Base-by-base conservation (phyloP, 2,113 vertebrate species). In the Malaclemys terrapin region DNA sequence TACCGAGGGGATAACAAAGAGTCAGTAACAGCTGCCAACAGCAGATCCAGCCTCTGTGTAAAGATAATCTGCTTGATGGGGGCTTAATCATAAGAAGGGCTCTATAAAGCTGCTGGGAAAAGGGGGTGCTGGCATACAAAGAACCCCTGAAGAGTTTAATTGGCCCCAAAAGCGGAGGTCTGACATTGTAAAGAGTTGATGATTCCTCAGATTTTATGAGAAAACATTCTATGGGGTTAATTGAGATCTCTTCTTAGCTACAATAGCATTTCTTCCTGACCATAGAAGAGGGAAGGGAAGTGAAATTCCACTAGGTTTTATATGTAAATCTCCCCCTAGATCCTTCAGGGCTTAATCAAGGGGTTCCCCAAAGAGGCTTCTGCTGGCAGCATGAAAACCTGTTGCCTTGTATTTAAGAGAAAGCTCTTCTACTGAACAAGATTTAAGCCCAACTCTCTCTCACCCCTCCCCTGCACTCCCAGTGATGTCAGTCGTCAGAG, bases 41-140 rank as follows among this genome's bases (percentile, higher is more conserved):
- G 89, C 96, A 97, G 94, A 97, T 95, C 83, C 84, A 96, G 95
- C 82, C 80, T 95, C 96, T 97, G 82, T 97, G 94, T 93, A 96
- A 96, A 93, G 97, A 97, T 97, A 97, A 97, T 97, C 96, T 97
- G 96, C 94, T 96, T 14, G 90, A 95, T 93, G 90, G 96, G 94
- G 87, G 88, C 91, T 97, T 98, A 98, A 96, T 97, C 95, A 94
- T 97, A 91, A 88, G 92, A 95, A 95, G 85, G 62, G 50, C 88
- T 95, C 76, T 93, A 69, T 89, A 89, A 96, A 97, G 82, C 81
- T 95, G 89, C 84, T 65, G 94, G 78, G 89, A 95, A 96, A 93
- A 85, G 20, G 82, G 84, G 38, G 38, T 85, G 49, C 49, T 54
- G 14, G 14, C 89, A 94, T 93, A 96, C 86, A 82, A 20, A 91